phyloP scores from a whole-genome alignment of 2,113 vertebrate species.

The Cygnus atratus region DNA sequence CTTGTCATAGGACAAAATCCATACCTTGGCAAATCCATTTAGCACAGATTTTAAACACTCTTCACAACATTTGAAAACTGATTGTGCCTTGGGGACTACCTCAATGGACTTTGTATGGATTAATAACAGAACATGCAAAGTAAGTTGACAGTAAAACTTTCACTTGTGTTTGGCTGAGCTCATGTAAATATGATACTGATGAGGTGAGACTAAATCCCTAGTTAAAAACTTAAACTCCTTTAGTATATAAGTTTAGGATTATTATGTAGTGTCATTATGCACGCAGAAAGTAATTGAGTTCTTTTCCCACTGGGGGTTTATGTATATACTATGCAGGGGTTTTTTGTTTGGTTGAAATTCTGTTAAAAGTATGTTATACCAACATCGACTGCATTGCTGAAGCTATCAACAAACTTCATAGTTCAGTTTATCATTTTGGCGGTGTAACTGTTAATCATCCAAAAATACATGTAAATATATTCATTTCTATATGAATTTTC shows the following conservation, averaged over 20 bases:
- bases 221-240: conserved; percentile 54
- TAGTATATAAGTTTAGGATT: background rate
- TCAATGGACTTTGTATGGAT: conserved; percentile 52
- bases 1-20: conserved; percentile 48
- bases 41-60: conserved; percentile 58
- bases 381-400: background rate
- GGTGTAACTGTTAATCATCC: background rate
- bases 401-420: background rate
- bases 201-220: conserved; percentile 71
- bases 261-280: conserved; percentile 20
- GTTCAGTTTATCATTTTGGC: background rate
- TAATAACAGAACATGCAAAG: conserved; percentile 69
- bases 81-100: conserved; percentile 57
- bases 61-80: conserved; percentile 8
- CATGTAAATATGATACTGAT: conserved; percentile 66
- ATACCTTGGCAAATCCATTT: conserved; percentile 69
- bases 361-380: background rate
- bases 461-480: background rate
- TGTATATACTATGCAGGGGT: background rate
- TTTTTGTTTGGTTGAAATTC: conserved; percentile 29
- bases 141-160: conserved; percentile 72
- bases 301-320: conserved; percentile 19
- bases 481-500: background rate
- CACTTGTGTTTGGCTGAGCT: conserved; percentile 61
- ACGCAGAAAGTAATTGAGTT: conserved; percentile 18